Conservation (phyloP, 1,140 invertebrate species). For the Ceratina australensis region DNA sequence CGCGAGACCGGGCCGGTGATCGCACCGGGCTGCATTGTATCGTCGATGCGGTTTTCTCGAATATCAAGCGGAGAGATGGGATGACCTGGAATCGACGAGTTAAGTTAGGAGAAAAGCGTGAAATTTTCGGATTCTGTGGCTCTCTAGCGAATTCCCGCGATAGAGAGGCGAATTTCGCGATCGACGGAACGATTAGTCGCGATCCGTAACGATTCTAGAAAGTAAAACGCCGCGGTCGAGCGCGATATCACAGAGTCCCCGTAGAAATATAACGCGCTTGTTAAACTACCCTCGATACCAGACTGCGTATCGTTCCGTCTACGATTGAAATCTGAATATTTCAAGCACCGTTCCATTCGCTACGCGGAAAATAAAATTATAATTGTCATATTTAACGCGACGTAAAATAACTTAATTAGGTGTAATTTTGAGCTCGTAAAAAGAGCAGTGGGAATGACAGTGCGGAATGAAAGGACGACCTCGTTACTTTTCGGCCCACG, state of each 20-base stretch:
- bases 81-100: neutral
- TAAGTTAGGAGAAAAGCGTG: neutral
- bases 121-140: neutral
- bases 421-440: neutral
- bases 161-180: neutral
- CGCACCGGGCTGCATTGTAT: too few species aligned
- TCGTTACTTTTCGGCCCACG: conserved; percentile 36
- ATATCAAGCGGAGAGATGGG: too few species aligned
- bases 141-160: neutral
- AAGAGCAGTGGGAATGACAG: neutral
- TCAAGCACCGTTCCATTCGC: too few species aligned
- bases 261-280: too few species aligned
- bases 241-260: too few species aligned
- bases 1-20: neutral
- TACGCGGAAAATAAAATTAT: neutral
- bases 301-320: too few species aligned
- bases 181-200: conserved; percentile 18
- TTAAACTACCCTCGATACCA: too few species aligned
- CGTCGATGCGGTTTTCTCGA: too few species aligned
- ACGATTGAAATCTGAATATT: too few species aligned
- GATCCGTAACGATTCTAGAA: conserved; percentile 39
- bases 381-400: too few species aligned
- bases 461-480: neutral
- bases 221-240: conserved; percentile 28
- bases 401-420: too few species aligned